These are phyloP conservation scores for Idaea straminata DNA, from an alignment of 2,888 invertebrate genomes.

Conservation along the genomic window DNA sequence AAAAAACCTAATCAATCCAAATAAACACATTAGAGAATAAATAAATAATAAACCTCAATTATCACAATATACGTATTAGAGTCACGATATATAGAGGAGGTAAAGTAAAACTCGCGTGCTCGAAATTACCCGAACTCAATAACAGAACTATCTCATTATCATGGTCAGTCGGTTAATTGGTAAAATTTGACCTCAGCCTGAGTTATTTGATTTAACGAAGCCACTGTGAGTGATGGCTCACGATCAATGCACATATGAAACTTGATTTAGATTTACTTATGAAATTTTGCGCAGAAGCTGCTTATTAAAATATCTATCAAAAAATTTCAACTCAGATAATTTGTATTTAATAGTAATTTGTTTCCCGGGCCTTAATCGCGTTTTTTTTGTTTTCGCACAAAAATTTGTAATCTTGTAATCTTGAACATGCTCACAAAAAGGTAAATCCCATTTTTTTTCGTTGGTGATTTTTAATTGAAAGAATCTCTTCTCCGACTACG, in stretches of 20 bases:
- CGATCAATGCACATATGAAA: not conserved
- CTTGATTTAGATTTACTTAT: not conserved
- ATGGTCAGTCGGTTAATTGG: not conserved
- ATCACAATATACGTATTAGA: not conserved
- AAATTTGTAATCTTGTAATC: too few species aligned
- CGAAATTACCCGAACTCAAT: not conserved
- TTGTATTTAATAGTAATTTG: too few species aligned
- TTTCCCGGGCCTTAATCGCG: too few species aligned
- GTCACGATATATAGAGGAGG: not conserved
- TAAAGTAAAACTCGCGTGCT: not conserved
- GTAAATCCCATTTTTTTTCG: too few species aligned
- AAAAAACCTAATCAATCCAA: not conserved
- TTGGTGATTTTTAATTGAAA: too few species aligned
- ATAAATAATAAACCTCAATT: not conserved
- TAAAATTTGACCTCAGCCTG: not conserved
- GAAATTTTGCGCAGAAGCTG: too few species aligned
- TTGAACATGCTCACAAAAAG: too few species aligned
- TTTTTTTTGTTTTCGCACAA: too few species aligned
- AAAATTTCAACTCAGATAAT: too few species aligned
- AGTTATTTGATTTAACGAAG: not conserved
- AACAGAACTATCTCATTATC: not conserved
- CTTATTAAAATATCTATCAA: too few species aligned
- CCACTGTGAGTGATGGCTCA: not conserved
- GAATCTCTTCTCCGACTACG: too few species aligned
- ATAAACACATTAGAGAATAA: not conserved